A percentile compares a stretch with the other conserved stretches of the same genome.
Evolutionary conservation across 2,888 invertebrate genomes (phyloP).

Genomic region (Cantharis flavilabris): DNA sequence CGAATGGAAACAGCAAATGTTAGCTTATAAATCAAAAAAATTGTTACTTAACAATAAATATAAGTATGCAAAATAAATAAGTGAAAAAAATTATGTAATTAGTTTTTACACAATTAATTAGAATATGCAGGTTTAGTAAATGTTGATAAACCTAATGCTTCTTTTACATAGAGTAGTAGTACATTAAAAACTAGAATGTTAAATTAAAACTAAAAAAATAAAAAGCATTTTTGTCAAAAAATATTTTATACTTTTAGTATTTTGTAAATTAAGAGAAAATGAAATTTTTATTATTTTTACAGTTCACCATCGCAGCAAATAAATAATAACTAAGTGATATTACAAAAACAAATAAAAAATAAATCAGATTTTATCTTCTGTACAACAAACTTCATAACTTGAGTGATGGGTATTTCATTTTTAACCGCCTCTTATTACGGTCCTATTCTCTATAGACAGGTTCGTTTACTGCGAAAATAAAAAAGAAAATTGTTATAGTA

Average conservation of each 20-base stretch:
- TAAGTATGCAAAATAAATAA: not conserved
- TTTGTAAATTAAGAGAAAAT: not conserved
- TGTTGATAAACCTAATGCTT: not conserved
- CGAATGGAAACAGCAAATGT: constrained; percentile 33
- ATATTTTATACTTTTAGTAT: not conserved
- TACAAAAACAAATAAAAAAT: constrained; percentile 13
- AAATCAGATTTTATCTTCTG: constrained; percentile 19
- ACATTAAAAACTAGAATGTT: not conserved
- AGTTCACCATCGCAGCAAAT: constrained; percentile 7
- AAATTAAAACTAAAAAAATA: not conserved
- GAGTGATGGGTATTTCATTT: constrained; percentile 23
- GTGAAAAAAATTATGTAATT: not conserved
- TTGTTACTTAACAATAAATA: not conserved
- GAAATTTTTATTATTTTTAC: not conserved
- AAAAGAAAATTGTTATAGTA: constrained; percentile 21
- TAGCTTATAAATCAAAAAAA: constrained; percentile 14
- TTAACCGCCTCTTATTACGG: constrained; percentile 36
- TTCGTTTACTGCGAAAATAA: constrained; percentile 43
- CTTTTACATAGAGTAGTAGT: not conserved
- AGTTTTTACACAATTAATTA: not conserved
- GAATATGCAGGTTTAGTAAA: not conserved
- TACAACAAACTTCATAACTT: constrained; percentile 18
- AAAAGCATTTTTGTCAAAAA: not conserved
- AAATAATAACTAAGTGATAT: not conserved
- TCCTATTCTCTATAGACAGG: constrained; percentile 41